These are phyloP conservation scores for Cephus cinctus DNA, from an alignment of 1,140 invertebrate species.

Conservation along the genomic window DNA sequence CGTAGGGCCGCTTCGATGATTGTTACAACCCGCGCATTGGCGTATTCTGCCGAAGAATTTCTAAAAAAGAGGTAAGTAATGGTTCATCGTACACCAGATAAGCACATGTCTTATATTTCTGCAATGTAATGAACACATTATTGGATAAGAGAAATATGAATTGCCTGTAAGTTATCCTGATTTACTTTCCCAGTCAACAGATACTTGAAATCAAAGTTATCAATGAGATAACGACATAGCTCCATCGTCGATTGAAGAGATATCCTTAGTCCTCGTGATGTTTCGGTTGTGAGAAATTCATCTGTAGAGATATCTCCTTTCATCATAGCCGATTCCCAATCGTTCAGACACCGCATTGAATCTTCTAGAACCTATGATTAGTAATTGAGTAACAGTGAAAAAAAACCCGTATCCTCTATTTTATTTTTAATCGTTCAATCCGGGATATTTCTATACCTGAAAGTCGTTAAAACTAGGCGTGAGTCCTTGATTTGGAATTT, in stretches of 20 bases:
- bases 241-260: slow-evolving; percentile 7
- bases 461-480: slow-evolving; percentile 2
- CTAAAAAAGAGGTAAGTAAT: slow-evolving; percentile 8
- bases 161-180: slow-evolving; percentile 7
- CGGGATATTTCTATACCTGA: background rate
- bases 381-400: background rate
- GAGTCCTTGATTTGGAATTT: slow-evolving; percentile 3
- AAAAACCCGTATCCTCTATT: background rate
- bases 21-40: slow-evolving; percentile 21
- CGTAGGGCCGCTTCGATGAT: slow-evolving; percentile 22
- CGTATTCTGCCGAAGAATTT: slow-evolving; percentile 27
- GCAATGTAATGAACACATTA: background rate
- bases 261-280: background rate
- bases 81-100: background rate
- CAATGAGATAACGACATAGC: slow-evolving; percentile 1
- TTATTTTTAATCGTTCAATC: background rate
- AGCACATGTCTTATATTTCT: background rate
- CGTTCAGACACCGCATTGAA: slow-evolving; percentile 1
- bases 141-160: background rate
- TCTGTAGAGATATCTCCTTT: background rate
- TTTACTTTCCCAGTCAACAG: background rate
- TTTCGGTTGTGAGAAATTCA: background rate
- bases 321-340: slow-evolving; percentile 5
- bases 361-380: background rate
- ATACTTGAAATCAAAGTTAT: slow-evolving; percentile 6